Percentiles rank a stretch among this genome's conserved stretches.
phyloP scores from a whole-genome alignment of 2,888 invertebrate species.

The Pseudoips prasinana region DNA sequence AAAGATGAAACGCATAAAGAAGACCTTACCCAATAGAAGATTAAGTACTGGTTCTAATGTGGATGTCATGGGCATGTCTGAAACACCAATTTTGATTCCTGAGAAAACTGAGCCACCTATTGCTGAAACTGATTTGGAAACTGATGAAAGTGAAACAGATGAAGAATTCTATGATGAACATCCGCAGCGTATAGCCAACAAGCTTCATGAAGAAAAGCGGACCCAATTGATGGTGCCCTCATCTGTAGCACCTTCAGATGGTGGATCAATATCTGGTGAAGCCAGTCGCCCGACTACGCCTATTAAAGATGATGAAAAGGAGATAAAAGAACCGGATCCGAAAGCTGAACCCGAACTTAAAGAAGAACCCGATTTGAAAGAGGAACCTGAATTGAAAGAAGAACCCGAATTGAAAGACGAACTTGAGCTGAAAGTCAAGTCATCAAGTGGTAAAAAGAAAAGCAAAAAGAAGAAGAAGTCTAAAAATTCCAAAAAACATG shows the following conservation, averaged over 20 bases:
- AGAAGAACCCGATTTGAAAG: slow-evolving; percentile 60
- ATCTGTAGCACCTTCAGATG: slow-evolving; percentile 83
- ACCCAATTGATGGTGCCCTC: slow-evolving; percentile 85
- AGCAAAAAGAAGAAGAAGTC: slow-evolving; percentile 85
- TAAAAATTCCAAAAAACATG: slow-evolving; percentile 68
- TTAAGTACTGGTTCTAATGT: slow-evolving; percentile 76
- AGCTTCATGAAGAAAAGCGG: slow-evolving; percentile 88
- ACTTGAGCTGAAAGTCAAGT: slow-evolving; percentile 74
- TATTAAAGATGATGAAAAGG: slow-evolving; percentile 54
- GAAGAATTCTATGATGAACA: slow-evolving; percentile 94
- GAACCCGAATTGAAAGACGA: slow-evolving; percentile 57
- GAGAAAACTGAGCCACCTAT: slow-evolving; percentile 83
- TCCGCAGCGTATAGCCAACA: slow-evolving; percentile 88
- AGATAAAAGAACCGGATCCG: slow-evolving; percentile 59
- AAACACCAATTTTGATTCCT: slow-evolving; percentile 68
- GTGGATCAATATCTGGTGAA: slow-evolving; percentile 81
- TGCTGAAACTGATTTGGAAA: slow-evolving; percentile 92
- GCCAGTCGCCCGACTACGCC: slow-evolving; percentile 86
- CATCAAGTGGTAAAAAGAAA: slow-evolving; percentile 84
- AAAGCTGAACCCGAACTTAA: too few relatives aligned
- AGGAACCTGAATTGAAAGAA: slow-evolving; percentile 65
- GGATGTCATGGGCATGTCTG: slow-evolving; percentile 77
- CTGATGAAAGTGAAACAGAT: slow-evolving; percentile 92
- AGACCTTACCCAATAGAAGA: slow-evolving; percentile 59
- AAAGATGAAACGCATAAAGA: slow-evolving; percentile 54